A percentile compares a stretch with the other conserved stretches of the same genome.
These are phyloP conservation scores for Clarias magur DNA, from an alignment of 2,113 vertebrate genomes.

Conservation along the genomic window DNA sequence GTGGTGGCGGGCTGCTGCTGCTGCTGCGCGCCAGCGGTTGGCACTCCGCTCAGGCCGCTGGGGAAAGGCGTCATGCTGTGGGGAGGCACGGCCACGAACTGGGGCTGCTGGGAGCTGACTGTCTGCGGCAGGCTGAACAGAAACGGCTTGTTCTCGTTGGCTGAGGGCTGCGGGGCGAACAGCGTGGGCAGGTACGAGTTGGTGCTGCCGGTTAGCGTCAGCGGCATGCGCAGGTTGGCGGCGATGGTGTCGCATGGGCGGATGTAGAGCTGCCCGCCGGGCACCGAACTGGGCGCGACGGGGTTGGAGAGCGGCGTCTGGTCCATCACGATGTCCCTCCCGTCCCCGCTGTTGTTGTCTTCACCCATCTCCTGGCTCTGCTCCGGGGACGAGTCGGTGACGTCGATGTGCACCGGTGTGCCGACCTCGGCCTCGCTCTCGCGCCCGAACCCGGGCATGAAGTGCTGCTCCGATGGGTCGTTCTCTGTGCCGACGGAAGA, in stretches of 20 bases:
- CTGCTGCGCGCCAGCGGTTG: conserved; percentile 73
- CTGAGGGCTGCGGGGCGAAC: conserved; percentile 86
- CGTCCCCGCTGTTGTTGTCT: conserved; percentile 67
- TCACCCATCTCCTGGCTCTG: conserved; percentile 85
- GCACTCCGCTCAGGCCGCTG: conserved; percentile 83
- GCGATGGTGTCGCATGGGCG: conserved; percentile 91
- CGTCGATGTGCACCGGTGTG: conserved; percentile 79
- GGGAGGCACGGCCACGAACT: conserved; percentile 93
- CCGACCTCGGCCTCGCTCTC: conserved; percentile 79
- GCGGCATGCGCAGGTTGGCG: conserved; percentile 96
- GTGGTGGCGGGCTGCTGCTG: conserved; percentile 81
- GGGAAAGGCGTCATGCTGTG: conserved; percentile 88
- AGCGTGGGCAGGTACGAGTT: conserved; percentile 94
- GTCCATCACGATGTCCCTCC: conserved; percentile 82
- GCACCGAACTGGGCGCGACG: conserved; percentile 83
- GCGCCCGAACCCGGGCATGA: conserved; percentile 74
- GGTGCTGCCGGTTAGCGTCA: conserved; percentile 95
- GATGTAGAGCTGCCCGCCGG: conserved; percentile 88
- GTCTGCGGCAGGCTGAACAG: conserved; percentile 92
- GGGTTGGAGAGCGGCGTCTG: conserved; percentile 85
- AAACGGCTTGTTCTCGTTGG: conserved; percentile 92
- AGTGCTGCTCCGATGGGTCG: conserved; percentile 90
- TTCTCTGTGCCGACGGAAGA: conserved; percentile 97
- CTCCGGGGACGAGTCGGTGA: conserved; percentile 89
- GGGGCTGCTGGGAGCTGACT: conserved; percentile 87